Base-by-base conservation (phyloP, 2,113 vertebrate genomes). In the Tetrao urogallus region DNA sequence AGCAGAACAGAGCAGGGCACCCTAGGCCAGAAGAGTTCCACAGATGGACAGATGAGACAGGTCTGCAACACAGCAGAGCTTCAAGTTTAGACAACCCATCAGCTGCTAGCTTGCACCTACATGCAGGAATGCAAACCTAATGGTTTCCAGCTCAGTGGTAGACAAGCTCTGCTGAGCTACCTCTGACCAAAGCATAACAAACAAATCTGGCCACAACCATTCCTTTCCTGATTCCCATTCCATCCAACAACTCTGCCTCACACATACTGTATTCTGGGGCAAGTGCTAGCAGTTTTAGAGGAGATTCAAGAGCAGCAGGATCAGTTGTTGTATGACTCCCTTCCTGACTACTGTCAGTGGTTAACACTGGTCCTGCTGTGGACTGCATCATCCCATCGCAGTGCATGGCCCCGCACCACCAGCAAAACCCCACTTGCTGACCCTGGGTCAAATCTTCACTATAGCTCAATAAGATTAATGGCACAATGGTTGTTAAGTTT, bases 381-480 rank as follows among this genome's bases (percentile, higher is more conserved):
- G 85, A 24, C 21, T 32, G 75, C 86, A 2, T 81, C 80, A 88
- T 86, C 88, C 86, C 61, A 69, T 63, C 88, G 38, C 52, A 6
- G 67, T 60, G 67, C 88, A 85, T 7, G 27, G 90, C 92, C 83
- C 83, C 82, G 75, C 47, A 30, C 83, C 28, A 93, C 90, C 5
- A 78, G 89, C 94, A 89, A 84, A 91, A 82, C 71, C 61, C 85
- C 17, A 70, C 91, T 74, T 19, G 6, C 80, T 93, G 96, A 97
- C 96, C 96, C 88, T 65, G 92, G 90, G 65, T 90, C 94, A 94
- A 88, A 75, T 93, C 75, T 72, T 92, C 42, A 90, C 95, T 92
- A 76, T 96, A 96, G 91, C 96, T 97, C 97, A 97, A 92, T 61
- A 96, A 97, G 97, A 97, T 97, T 96, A 88, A 97, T 94, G 82